Evolutionary conservation across 2,888 invertebrate genomes (phyloP).

Genomic region (Eupithecia tripunctaria): DNA sequence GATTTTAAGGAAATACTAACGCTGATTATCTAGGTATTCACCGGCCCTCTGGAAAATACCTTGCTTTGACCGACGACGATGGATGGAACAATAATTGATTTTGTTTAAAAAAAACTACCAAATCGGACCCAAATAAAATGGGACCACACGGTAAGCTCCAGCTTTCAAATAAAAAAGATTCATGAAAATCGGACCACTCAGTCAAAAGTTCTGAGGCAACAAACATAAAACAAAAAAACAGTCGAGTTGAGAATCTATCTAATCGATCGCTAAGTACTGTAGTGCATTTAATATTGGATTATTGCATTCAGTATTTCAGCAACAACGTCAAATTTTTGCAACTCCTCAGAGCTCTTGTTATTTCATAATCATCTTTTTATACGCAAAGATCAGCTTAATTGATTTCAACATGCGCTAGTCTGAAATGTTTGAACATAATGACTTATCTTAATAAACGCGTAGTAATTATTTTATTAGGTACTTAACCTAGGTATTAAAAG

Average conservation of each 20-base stretch:
- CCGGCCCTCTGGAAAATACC: not conserved
- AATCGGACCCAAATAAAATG: too few species aligned
- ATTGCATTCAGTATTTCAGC: not conserved
- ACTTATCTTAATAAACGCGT: not conserved
- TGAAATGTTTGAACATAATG: not conserved
- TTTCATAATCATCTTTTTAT: slow-evolving; percentile 35
- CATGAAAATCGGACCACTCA: too few species aligned
- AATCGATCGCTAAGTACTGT: not conserved
- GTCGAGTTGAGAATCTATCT: too few species aligned
- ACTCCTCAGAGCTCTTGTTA: slow-evolving; percentile 5
- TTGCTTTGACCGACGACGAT: not conserved
- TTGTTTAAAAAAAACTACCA: too few species aligned
- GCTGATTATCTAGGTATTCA: not conserved
- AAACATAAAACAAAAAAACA: too few species aligned
- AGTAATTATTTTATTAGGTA: slow-evolving; percentile 1
- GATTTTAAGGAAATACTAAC: not conserved
- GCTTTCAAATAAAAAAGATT: too few species aligned
- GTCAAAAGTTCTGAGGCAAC: too few species aligned
- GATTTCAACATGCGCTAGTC: slow-evolving; percentile 36
- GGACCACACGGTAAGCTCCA: too few species aligned
- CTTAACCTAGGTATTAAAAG: slow-evolving; percentile 36
- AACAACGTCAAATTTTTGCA: slow-evolving; percentile 20
- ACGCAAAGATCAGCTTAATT: slow-evolving; percentile 32
- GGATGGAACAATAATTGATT: too few species aligned
- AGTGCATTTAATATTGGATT: not conserved